These are phyloP conservation scores for Oncorhynchus keta DNA, from an alignment of 2,113 vertebrate species.

Conservation along the genomic window DNA sequence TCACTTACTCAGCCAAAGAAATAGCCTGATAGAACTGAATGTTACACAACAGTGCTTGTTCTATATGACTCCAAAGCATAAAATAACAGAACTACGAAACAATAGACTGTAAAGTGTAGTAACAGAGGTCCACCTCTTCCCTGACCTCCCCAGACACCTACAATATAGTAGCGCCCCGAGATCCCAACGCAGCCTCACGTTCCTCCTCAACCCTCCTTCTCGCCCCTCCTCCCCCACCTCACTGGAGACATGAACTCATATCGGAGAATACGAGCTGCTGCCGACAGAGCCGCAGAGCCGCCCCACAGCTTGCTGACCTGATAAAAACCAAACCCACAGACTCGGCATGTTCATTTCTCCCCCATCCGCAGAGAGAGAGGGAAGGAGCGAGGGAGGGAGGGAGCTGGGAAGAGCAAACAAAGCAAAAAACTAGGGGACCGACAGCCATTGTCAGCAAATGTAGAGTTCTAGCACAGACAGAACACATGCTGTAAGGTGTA, in stretches of 20 bases:
- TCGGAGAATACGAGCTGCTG: not conserved
- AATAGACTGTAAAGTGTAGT: too few species aligned
- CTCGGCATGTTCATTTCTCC: not conserved
- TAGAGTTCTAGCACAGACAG: too few species aligned
- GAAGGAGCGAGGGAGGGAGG: not conserved
- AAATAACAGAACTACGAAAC: too few species aligned
- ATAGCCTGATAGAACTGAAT: too few species aligned
- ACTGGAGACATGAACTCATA: not conserved
- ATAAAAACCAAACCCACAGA: not conserved
- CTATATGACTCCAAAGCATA: too few species aligned
- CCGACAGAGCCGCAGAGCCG: not conserved
- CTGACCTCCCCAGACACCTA: not conserved
- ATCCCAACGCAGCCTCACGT: not conserved
- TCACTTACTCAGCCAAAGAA: too few species aligned
- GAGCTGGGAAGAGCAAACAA: not conserved
- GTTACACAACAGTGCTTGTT: too few species aligned
- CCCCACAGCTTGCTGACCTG: not conserved
- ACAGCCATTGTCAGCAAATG: not conserved
- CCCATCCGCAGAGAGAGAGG: not conserved
- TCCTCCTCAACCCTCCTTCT: not conserved
- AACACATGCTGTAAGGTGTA: too few species aligned
- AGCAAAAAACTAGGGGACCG: not conserved
- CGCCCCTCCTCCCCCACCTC: not conserved
- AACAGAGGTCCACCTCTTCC: too few species aligned
- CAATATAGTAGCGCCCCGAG: not conserved